phyloP scores from a whole-genome alignment of 2,113 vertebrate genomes.

The Elachura formosa region DNA sequence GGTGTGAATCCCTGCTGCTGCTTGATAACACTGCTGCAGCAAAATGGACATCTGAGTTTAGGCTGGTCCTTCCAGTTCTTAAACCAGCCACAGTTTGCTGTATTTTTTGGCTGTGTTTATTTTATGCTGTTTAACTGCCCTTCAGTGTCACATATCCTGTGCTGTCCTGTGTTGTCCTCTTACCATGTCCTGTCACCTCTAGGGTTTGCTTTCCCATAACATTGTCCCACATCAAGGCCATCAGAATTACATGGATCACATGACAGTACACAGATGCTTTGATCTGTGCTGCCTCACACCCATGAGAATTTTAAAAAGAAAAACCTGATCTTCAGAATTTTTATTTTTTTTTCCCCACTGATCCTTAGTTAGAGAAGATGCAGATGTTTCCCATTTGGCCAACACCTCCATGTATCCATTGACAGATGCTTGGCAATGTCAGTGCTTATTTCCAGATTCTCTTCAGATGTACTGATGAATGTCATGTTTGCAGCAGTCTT shows the following conservation, averaged over 20 bases:
- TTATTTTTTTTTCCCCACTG: neutral
- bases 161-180: neutral
- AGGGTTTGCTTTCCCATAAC: neutral
- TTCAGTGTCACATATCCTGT: neutral
- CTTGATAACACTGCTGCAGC: neutral
- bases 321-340: neutral
- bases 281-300: neutral
- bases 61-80: neutral
- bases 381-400: constrained; percentile 26
- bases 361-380: neutral
- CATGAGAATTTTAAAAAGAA: neutral
- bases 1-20: neutral
- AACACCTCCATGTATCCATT: neutral
- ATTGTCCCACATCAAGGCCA: neutral
- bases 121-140: neutral
- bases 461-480: neutral
- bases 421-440: neutral
- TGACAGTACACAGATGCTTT: neutral
- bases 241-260: neutral
- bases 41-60: neutral
- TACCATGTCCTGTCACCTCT: neutral
- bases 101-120: neutral
- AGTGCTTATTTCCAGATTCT: neutral
- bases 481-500: neutral
- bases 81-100: neutral